These are phyloP conservation scores for Mesoclemmys tuberculata DNA, from an alignment of 2,113 vertebrate species.

Conservation along the genomic window DNA sequence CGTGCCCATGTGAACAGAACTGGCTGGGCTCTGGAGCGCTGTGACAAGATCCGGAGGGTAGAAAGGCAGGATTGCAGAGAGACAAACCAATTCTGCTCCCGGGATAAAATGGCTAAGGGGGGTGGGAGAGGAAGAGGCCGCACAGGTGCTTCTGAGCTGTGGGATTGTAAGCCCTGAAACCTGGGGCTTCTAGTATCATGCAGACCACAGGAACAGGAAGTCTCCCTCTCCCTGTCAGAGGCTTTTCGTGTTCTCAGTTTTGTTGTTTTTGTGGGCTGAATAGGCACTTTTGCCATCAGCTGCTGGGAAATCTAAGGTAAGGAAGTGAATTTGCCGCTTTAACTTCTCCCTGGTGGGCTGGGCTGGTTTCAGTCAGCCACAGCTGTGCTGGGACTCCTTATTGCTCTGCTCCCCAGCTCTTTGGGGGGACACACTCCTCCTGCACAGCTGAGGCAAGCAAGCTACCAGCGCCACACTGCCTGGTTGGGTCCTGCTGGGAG, in stretches of 20 bases:
- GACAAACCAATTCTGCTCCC: neutral
- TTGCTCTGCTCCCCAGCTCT: neutral
- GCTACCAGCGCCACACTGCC: neutral
- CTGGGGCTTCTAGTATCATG: neutral
- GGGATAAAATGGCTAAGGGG: neutral
- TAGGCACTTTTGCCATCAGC: neutral
- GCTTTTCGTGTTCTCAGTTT: neutral
- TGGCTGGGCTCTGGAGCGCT: neutral
- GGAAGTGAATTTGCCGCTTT: neutral
- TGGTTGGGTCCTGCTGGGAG: neutral
- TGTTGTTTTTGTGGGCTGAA: neutral
- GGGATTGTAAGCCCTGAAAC: neutral
- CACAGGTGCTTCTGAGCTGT: neutral
- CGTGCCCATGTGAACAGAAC: neutral
- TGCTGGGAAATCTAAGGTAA: neutral
- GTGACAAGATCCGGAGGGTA: neutral
- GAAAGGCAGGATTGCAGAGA: neutral
- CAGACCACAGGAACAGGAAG: neutral
- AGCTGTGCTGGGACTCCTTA: neutral
- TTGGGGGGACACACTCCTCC: accelerated
- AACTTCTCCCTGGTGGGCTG: neutral
- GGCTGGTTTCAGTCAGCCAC: neutral
- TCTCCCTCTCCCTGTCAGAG: too few relatives aligned
- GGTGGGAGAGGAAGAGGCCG: too few relatives aligned
- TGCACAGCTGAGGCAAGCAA: neutral